phyloP scores from a whole-genome alignment of 2,888 invertebrate species.

The Euclidia mi region DNA sequence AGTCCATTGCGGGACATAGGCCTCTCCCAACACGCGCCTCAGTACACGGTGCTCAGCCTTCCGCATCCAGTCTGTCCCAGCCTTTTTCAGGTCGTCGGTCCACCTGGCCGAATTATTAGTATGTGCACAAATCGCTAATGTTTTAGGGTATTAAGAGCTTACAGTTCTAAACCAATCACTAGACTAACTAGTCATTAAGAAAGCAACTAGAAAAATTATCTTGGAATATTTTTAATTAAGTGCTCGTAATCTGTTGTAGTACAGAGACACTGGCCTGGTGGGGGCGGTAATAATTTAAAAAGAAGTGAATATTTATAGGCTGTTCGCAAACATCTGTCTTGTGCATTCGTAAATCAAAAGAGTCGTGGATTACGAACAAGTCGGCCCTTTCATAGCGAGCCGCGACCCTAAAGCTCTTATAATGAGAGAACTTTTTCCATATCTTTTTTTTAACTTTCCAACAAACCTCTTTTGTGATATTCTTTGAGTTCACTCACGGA shows the following conservation, averaged over 20 bases:
- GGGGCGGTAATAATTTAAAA: slow-evolving; percentile 1
- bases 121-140: too few species aligned
- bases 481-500: slow-evolving; percentile 64
- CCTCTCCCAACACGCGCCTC: too few species aligned
- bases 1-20: too few species aligned
- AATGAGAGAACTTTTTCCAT: slow-evolving; percentile 85
- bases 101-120: too few species aligned
- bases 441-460: slow-evolving; percentile 68
- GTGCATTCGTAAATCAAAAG: slow-evolving; percentile 50
- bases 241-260: slow-evolving; percentile 13
- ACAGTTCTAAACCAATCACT: too few species aligned
- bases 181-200: too few species aligned
- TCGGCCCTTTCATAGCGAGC: slow-evolving; percentile 51
- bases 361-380: slow-evolving; percentile 41
- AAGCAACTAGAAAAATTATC: slow-evolving; percentile 4
- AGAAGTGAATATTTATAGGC: slow-evolving; percentile 43
- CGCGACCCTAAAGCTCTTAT: slow-evolving; percentile 79
- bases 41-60: too few species aligned
- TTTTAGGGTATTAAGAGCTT: too few species aligned
- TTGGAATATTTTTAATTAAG: slow-evolving; percentile 8
- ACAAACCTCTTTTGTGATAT: slow-evolving; percentile 66
- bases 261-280: slow-evolving; percentile 4
- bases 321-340: slow-evolving; percentile 51
- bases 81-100: too few species aligned
- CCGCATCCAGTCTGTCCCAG: too few species aligned